Conservation (phyloP, 1,140 invertebrate genomes). For the Drosophila pruinosa region DNA sequence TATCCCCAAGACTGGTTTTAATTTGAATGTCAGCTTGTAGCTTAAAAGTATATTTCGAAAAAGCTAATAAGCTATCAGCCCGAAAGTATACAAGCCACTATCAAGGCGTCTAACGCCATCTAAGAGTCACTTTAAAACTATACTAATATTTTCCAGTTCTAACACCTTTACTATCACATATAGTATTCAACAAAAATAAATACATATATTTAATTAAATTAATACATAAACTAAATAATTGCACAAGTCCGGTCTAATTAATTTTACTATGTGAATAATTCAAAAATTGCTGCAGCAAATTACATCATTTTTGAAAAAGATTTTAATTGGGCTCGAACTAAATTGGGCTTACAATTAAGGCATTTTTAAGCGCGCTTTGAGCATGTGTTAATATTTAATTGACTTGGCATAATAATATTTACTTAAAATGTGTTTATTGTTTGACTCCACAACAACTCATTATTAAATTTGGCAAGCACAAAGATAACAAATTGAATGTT, state of each 20-base stretch:
- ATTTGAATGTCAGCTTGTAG: not conserved
- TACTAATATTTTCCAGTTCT: not conserved
- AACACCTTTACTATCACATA: no score
- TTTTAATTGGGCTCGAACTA: not conserved
- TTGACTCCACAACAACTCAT: not conserved
- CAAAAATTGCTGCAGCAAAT: not conserved
- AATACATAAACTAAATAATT: no score
- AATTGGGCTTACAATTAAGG: not conserved
- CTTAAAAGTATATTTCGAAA: slow-evolving; percentile 13
- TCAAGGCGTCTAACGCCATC: slow-evolving; percentile 13
- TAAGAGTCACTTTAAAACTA: slow-evolving; percentile 8
- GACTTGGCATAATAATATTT: not conserved
- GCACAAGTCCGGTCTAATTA: no score
- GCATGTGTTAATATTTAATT: not conserved
- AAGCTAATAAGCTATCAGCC: not conserved
- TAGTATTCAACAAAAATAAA: no score
- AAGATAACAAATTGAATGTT: not conserved
- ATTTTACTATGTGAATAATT: no score
- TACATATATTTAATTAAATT: no score
- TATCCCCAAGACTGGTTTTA: not conserved
- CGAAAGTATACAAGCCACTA: slow-evolving; percentile 6
- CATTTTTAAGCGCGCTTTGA: not conserved
- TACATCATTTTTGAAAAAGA: not conserved
- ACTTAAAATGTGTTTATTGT: not conserved
- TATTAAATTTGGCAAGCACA: not conserved